Evolutionary conservation across 2,797 vertebrate genomes (phyloP), one percentile per base, ranked within the genome.

Genomic region (Gymnodraco acuticeps): DNA sequence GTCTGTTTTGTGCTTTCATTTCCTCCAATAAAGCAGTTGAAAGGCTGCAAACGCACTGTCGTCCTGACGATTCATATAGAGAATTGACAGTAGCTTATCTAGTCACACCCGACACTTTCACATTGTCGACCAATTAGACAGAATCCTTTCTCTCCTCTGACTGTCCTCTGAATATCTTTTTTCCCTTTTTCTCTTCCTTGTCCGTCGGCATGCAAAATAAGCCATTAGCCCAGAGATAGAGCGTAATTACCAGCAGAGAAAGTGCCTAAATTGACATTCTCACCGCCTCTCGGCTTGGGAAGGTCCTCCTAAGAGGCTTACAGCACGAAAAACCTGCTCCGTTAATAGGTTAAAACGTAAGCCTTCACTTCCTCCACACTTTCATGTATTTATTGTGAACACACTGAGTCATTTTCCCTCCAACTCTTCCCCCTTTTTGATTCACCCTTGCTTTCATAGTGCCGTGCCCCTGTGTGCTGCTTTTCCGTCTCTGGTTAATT

Each of bases 281-380:
- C 74, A 80, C 81, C 64, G 70, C 79, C 84, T 89, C 83, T 82
- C 33, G 38, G 71, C 73, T 76, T 2, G 48, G 58, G 84, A 87
- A 89, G 85, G 85, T 88, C 87, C 69, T 78, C 59, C 60, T 87
- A 89, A 93, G 90, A 88, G 83, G 90, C 89, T 92, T 92, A 93
- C 75, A 56, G 78, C 82, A 58, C 83, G 88, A 88, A 83, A 90
- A 86, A 88, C 86, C 81, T 81, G 76, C 84, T 80, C 83, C 64
- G 73, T 83, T 87, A 89, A 90, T 89, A 84, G 83, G 85, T 88
- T 89, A 89, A 89, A 88, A 72, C 85, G 71, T 82, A 77, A 90
- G 82, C 77, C 76, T 65, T 55, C 79, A 47, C 67, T 80, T 76
- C 73, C 77, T 64, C 65, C 12, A n/a, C 59, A 85, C 79, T 78